Evolutionary conservation across 2,797 vertebrate genomes (phyloP).

Genomic region (Lerista edwardsae): DNA sequence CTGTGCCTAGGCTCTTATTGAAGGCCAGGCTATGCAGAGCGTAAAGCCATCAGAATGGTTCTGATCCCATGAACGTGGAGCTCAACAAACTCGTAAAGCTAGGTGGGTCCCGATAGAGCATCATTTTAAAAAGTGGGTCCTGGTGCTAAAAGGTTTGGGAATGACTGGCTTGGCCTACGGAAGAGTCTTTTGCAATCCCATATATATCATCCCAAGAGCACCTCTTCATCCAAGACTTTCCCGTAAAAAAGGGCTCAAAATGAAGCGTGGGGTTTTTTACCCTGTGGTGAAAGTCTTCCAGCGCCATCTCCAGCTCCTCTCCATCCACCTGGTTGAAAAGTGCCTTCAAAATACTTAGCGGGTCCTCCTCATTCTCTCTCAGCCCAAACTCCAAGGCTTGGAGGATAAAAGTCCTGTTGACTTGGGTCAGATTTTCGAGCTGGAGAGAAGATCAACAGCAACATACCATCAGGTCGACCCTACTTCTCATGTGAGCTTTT

Average conservation of each 20-base stretch:
- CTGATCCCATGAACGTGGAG: too few species aligned
- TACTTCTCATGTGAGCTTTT: neutral
- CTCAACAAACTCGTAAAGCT: too few species aligned
- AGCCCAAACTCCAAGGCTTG: slow-evolving; percentile 8
- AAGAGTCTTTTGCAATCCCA: neutral
- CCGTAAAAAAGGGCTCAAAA: too few species aligned
- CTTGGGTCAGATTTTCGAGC: slow-evolving; percentile 10
- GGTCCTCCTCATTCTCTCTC: neutral
- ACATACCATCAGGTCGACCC: neutral
- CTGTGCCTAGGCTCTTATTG: too few species aligned
- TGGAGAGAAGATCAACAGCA: neutral
- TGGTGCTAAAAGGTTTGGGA: too few species aligned
- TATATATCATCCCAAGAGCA: neutral
- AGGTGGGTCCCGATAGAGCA: too few species aligned
- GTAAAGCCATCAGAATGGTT: too few species aligned
- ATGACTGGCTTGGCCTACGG: too few species aligned
- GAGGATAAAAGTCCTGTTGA: neutral
- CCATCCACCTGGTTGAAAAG: slow-evolving; percentile 12
- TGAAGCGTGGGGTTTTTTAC: neutral
- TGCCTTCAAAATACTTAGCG: neutral
- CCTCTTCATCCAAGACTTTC: neutral
- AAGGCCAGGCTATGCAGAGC: too few species aligned
- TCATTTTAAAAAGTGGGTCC: too few species aligned
- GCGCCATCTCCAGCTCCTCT: neutral
- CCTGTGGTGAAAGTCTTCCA: slow-evolving; percentile 25